Percentiles rank a stretch among this genome's conserved stretches.
Conservation (phyloP, 2,888 invertebrate genomes). For the Pollenia angustigena region DNA sequence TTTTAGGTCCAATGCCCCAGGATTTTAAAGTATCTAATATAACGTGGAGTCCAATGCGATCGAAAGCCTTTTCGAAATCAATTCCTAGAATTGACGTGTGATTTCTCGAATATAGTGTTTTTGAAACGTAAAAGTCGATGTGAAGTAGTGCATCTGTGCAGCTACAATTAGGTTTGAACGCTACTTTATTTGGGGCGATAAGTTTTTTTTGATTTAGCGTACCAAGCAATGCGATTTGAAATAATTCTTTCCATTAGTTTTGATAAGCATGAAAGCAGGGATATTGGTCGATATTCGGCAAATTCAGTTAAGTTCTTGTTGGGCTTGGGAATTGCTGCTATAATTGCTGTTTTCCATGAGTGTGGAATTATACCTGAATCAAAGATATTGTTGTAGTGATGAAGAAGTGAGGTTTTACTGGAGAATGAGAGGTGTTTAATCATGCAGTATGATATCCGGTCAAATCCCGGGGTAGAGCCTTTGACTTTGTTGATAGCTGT, state of each 20-base stretch:
- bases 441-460: background rate
- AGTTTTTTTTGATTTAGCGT: background rate
- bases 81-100: slow-evolving; percentile 37
- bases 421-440: background rate
- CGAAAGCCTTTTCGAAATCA: slow-evolving; percentile 67
- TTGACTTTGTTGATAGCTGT: slow-evolving; percentile 7
- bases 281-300: background rate
- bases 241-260: slow-evolving; percentile 12
- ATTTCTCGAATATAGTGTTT: too few relatives aligned
- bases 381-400: slow-evolving; percentile 1
- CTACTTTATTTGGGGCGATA: background rate
- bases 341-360: background rate
- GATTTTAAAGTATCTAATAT: slow-evolving; percentile 29
- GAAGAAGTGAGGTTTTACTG: background rate
- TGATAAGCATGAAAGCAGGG: background rate
- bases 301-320: background rate
- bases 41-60: slow-evolving; percentile 61
- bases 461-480: background rate
- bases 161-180: background rate
- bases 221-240: background rate
- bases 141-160: background rate
- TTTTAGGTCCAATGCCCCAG: slow-evolving; percentile 35
- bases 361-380: background rate
- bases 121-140: background rate
- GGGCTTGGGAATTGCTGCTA: background rate